These are phyloP conservation scores for Syngnathus floridae DNA, from an alignment of 2,113 vertebrate genomes.

Conservation along the genomic window DNA sequence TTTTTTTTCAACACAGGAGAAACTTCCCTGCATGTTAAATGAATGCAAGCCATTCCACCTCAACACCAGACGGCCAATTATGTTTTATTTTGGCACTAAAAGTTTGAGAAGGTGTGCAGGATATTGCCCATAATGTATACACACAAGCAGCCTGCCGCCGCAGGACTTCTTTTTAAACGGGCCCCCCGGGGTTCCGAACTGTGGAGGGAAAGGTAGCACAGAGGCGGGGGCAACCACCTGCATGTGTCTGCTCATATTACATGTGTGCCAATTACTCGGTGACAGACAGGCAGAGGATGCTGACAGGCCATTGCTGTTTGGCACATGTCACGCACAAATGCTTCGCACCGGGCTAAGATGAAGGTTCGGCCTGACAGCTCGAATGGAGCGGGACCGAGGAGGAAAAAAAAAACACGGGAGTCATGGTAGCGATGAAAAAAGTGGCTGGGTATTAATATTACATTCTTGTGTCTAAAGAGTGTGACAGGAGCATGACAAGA, in stretches of 20 bases:
- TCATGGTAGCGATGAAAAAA: constrained; percentile 30
- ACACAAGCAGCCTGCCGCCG: constrained; percentile 62
- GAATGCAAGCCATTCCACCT: constrained; percentile 56
- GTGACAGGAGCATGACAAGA: constrained; percentile 47
- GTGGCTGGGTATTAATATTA: constrained; percentile 50
- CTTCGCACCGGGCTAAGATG: constrained; percentile 46
- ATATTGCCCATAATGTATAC: constrained; percentile 74
- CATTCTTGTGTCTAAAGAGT: constrained; percentile 55
- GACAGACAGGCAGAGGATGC: constrained; percentile 61
- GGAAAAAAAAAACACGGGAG: constrained; percentile 48
- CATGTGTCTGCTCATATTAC: constrained; percentile 59
- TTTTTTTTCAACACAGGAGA: constrained; percentile 31
- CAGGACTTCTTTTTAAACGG: constrained; percentile 61
- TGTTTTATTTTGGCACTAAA: constrained; percentile 74
- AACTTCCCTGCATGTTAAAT: constrained; percentile 58
- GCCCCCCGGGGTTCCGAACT: constrained; percentile 65
- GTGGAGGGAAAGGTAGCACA: constrained; percentile 55
- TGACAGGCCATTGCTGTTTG: constrained; percentile 66
- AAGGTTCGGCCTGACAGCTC: constrained; percentile 61
- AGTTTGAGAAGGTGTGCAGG: constrained; percentile 68
- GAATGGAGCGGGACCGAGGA: constrained; percentile 59
- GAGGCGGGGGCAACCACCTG: constrained; percentile 65
- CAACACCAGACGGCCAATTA: constrained; percentile 75
- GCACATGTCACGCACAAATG: constrained; percentile 71
- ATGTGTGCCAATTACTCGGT: constrained; percentile 71